Conservation (phyloP, 2,888 invertebrate genomes). For the Hirtodrosophila histrioides region DNA sequence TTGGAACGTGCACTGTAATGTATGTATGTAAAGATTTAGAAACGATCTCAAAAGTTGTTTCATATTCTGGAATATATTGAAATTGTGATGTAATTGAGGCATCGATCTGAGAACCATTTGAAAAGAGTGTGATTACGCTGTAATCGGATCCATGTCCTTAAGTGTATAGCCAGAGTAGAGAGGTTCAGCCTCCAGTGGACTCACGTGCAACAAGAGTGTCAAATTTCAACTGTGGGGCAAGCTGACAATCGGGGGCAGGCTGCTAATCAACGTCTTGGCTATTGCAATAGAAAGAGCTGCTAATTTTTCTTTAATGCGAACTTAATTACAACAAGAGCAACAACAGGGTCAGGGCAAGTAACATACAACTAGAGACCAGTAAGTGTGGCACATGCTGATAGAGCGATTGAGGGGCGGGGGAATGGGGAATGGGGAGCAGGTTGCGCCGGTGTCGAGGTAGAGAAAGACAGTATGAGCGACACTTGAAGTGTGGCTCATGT, state of each 20-base stretch:
- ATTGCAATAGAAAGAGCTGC: constrained; percentile 37
- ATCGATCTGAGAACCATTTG: background rate
- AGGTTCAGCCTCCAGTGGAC: background rate
- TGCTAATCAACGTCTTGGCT: constrained; percentile 52
- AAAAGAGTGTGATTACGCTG: background rate
- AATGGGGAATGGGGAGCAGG: no score
- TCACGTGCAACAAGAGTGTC: constrained; percentile 34
- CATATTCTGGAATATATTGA: no score
- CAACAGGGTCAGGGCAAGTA: constrained; percentile 33
- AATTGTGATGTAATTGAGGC: no score
- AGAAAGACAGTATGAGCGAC: constrained; percentile 6
- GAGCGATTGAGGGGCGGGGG: background rate
- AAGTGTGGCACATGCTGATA: constrained; percentile 1
- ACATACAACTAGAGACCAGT: constrained; percentile 54
- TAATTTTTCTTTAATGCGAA: constrained; percentile 75
- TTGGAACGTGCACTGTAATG: no score
- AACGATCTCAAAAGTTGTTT: no score
- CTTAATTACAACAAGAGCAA: constrained; percentile 61
- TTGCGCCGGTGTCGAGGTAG: background rate
- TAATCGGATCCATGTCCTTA: constrained; percentile 3
- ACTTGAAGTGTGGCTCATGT: constrained; percentile 46
- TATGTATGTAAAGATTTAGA: no score
- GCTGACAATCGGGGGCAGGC: constrained; percentile 31
- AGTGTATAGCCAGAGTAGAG: background rate
- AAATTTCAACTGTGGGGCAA: constrained; percentile 18